Evolutionary conservation across 2,888 invertebrate species (phyloP).

Genomic region (Ypsolopha scabrella): DNA sequence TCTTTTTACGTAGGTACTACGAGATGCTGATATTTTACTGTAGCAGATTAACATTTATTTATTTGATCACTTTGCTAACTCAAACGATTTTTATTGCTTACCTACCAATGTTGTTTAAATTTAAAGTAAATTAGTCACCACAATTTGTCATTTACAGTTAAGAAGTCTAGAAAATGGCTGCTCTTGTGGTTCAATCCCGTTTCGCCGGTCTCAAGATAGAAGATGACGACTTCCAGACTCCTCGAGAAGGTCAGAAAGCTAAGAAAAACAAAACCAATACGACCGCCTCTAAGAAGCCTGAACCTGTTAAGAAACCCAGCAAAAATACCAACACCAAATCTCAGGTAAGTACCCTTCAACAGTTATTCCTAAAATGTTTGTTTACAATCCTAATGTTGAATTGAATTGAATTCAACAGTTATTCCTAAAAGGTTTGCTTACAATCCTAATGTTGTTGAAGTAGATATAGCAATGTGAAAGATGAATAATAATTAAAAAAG

Average conservation of each 20-base stretch:
- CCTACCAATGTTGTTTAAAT: no score
- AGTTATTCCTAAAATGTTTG: not conserved
- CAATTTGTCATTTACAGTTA: constrained; percentile 8
- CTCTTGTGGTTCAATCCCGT: constrained; percentile 76
- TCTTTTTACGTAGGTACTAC: no score
- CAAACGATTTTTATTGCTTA: no score
- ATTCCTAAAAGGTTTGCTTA: not conserved
- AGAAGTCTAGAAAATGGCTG: constrained; percentile 60
- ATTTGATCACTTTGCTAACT: no score
- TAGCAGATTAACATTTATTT: no score
- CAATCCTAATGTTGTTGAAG: not conserved
- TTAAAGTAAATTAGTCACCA: not conserved
- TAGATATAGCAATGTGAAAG: no score
- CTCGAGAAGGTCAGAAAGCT: constrained; percentile 37
- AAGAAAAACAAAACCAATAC: constrained; percentile 42
- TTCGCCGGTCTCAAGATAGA: constrained; percentile 82
- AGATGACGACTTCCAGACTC: constrained; percentile 70
- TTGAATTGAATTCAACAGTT: not conserved
- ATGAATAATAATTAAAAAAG: no score
- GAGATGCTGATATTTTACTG: no score
- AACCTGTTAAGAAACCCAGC: constrained; percentile 41
- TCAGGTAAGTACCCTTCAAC: constrained; percentile 22
- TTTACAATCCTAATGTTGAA: not conserved
- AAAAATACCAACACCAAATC: constrained; percentile 44
- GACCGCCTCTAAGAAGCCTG: constrained; percentile 33